phyloP scores from a whole-genome alignment of 2,113 vertebrate species.

The Hippocampus barbouri region DNA sequence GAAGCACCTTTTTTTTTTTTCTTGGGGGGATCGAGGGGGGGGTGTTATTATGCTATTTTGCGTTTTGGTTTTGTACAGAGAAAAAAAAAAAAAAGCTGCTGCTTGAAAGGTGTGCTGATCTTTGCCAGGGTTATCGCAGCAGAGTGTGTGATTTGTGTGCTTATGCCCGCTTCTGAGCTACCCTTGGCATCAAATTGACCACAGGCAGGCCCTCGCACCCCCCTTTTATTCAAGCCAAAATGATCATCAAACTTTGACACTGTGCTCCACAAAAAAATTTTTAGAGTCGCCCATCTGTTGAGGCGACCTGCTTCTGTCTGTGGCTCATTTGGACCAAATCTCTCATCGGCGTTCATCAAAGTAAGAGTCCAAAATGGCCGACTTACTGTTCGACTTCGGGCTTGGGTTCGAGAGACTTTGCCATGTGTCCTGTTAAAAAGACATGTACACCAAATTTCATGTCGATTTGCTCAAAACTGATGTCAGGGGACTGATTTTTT shows the following conservation, averaged over 20 bases:
- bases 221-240: not conserved
- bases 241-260: no score
- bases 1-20: conserved; percentile 31
- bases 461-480: no score
- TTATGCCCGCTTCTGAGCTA: conserved; percentile 44
- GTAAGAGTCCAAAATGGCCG: no score
- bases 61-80: conserved; percentile 20
- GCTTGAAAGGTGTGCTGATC: conserved; percentile 28
- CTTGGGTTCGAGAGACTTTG: not conserved
- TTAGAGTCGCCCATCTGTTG: no score
- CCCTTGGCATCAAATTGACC: conserved; percentile 20
- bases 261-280: no score
- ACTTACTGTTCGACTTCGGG: not conserved
- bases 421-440: not conserved
- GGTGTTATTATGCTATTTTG: conserved; percentile 38
- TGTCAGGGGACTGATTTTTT: not conserved
- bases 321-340: no score
- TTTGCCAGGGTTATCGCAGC: not conserved
- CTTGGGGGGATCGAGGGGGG: not conserved
- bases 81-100: not conserved
- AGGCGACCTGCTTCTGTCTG: no score
- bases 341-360: no score
- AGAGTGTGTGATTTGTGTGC: conserved; percentile 52
- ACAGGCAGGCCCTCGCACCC: not conserved
- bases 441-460: no score